These are phyloP conservation scores for Oligia latruncula DNA, from an alignment of 2,888 invertebrate species.

Conservation along the genomic window DNA sequence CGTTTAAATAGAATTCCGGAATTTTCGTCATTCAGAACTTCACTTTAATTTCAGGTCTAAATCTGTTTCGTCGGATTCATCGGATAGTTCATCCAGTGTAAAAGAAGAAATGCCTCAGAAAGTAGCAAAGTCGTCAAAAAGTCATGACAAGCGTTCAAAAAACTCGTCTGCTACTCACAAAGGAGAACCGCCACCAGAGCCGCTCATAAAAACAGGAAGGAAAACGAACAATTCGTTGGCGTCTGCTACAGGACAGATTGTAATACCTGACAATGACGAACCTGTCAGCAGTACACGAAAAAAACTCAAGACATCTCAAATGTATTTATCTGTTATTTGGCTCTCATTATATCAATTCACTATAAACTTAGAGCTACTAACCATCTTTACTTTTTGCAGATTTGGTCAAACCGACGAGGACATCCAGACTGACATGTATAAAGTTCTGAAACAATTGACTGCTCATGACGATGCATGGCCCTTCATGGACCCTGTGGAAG, in stretches of 20 bases:
- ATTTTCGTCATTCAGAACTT: background rate
- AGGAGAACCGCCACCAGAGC: conserved; percentile 84
- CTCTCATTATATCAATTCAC: background rate
- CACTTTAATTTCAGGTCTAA: conserved; percentile 75
- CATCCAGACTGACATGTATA: conserved; percentile 96
- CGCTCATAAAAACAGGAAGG: conserved; percentile 90
- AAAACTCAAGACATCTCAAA: conserved; percentile 92
- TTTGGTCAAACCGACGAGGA: conserved; percentile 96
- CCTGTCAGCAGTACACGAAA: conserved; percentile 87
- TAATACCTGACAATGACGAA: conserved; percentile 91
- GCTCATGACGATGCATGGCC: conserved; percentile 98
- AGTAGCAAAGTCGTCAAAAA: conserved; percentile 77
- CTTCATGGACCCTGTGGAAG: conserved; percentile 97
- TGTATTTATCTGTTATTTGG: conserved; percentile 84
- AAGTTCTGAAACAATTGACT: conserved; percentile 96
- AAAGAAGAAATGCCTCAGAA: conserved; percentile 85
- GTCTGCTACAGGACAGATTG: conserved; percentile 95
- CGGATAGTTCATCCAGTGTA: conserved; percentile 77
- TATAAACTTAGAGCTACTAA: conserved; percentile 1
- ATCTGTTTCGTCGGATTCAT: conserved; percentile 81
- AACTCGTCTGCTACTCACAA: conserved; percentile 81
- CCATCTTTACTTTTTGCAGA: conserved; percentile 82
- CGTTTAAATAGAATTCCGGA: background rate
- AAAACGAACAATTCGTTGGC: conserved; percentile 97
- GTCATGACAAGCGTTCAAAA: conserved; percentile 83